These are phyloP conservation scores for Bradypus variegatus DNA, from an alignment of 2,797 vertebrate genomes.

Conservation along the genomic window DNA sequence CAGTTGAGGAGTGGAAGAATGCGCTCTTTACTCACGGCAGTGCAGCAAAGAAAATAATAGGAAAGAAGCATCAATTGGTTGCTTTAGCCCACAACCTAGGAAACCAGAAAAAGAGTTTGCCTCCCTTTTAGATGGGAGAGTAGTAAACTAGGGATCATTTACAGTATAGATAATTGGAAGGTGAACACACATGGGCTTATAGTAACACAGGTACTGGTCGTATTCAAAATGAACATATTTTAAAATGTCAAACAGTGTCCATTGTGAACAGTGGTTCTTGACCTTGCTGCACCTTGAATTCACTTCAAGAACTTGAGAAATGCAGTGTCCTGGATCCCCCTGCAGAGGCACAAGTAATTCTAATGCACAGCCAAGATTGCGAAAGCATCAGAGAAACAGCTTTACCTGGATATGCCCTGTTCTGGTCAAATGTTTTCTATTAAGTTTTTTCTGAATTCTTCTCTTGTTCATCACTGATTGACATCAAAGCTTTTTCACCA, in stretches of 20 bases:
- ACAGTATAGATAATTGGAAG: fast-evolving
- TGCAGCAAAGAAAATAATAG: too few species aligned
- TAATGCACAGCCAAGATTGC: not conserved
- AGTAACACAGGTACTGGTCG: not conserved
- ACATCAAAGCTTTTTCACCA: too few species aligned
- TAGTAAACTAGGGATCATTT: not conserved
- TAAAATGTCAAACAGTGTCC: not conserved
- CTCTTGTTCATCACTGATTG: not conserved
- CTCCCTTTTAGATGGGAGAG: not conserved
- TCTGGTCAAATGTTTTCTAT: not conserved
- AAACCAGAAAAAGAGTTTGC: not conserved
- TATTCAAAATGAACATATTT: fast-evolving
- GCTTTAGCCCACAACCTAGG: not conserved
- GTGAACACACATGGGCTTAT: fast-evolving
- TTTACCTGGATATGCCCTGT: not conserved
- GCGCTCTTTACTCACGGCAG: too few species aligned
- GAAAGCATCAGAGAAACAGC: not conserved
- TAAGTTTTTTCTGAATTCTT: not conserved
- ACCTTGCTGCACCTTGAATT: not conserved
- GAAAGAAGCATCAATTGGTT: not conserved
- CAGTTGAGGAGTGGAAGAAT: not conserved
- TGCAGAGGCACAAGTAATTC: fast-evolving
- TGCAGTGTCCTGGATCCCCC: fast-evolving
- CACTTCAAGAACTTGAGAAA: not conserved
- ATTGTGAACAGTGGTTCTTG: not conserved